A percentile compares a stretch with the other conserved stretches of the same genome.
phyloP scores from a whole-genome alignment of 2,113 vertebrate genomes.

The Nestor notabilis region DNA sequence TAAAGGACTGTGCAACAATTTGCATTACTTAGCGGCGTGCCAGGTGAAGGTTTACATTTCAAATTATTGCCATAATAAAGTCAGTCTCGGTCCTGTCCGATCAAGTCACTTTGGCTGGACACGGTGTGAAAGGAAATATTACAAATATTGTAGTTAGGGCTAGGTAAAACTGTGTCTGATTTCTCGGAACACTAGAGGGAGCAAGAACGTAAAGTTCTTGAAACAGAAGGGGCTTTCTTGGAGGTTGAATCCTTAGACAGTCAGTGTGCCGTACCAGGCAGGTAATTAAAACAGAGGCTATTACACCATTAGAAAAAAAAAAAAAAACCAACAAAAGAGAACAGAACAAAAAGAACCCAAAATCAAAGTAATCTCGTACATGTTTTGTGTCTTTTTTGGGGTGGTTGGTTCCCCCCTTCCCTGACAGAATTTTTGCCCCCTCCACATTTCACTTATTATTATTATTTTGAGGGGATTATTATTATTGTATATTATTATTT shows the following conservation, averaged over 20 bases:
- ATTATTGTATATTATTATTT: not conserved
- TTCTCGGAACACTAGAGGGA: slow-evolving; percentile 9
- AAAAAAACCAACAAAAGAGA: not conserved
- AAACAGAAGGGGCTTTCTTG: not conserved
- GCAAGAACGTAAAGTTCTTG: slow-evolving; percentile 13
- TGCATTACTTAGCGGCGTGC: not conserved
- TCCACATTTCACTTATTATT: not conserved
- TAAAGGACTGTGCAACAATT: not conserved
- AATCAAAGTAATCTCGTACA: not conserved
- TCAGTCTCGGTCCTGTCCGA: not conserved
- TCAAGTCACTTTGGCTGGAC: not conserved
- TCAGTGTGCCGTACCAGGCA: not conserved
- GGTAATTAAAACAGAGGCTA: not conserved
- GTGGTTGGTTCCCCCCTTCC: rapidly evolving
- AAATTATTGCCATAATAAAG: not conserved
- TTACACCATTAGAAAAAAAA: not conserved
- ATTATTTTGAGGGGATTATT: not conserved
- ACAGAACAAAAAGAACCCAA: not conserved
- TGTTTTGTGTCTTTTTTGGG: rapidly evolving
- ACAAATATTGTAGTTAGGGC: not conserved
- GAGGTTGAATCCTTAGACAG: not conserved
- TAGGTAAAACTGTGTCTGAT: not conserved
- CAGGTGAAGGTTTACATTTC: not conserved
- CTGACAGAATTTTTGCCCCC: not conserved
- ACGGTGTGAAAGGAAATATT: not conserved